Evolutionary conservation across 1,140 invertebrate species (phyloP), one percentile per base, ranked within the genome.

Genomic region (Trigoniulus corallinus): DNA sequence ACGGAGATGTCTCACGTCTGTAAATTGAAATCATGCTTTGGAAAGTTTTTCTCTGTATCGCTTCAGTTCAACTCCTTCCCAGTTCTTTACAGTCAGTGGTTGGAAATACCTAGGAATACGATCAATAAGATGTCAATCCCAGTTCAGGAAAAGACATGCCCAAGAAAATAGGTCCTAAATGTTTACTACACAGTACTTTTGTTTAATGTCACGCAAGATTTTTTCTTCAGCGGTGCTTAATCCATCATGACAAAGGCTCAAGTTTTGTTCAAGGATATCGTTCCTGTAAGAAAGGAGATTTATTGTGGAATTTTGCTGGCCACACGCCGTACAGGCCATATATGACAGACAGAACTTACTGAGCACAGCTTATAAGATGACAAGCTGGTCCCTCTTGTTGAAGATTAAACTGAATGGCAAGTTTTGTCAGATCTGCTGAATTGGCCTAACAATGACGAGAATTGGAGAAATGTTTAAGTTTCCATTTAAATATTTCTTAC

Each of bases 281-380:
- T 57, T 34, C 48, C 58, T 58, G 51, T 22, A 48, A 54, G 53
- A 52, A 48, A 53, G 40, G 50, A 51, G 52, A 52, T n/a, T 41
- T 40, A 45, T 43, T 54, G 41, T 44, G 34, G 40, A 26, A 40
- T 37, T 13, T 56, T 34, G 29, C n/a, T n/a, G n/a, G n/a, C n/a
- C n/a, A 34, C 37, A 20, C 18, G 24, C 13, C 48, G 7, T 48
- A 18, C n/a, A 10, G 47, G 34, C 37, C 25, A 34, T 49, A 41
- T 18, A 46, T 42, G 34, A 34, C 45, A 42, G 10, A 44, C 21
- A n/a, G 12, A n/a, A 40, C 53, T 49, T 53, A 65, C 64, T 58
- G 62, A 40, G 60, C 61, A 44, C 62, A 64, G 51, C 64, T 64
- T 46, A 66, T 57, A 3, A 69, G 53, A 45, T 65, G 64, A 24